Percentiles rank a stretch among this genome's conserved stretches.
phyloP scores from a whole-genome alignment of 2,797 vertebrate genomes.

The Lithobates pipiens region DNA sequence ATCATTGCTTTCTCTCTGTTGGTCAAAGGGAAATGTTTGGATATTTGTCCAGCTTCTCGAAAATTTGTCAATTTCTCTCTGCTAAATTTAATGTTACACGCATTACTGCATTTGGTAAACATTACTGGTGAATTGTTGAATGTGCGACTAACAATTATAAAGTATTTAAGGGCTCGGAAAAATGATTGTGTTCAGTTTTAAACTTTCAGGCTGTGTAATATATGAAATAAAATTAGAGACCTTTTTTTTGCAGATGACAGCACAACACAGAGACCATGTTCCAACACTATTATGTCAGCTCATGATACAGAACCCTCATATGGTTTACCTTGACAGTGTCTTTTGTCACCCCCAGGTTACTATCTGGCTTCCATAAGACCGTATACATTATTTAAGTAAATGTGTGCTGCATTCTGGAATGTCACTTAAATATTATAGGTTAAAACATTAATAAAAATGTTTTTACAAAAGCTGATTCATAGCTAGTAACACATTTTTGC shows the following conservation, averaged over 20 bases:
- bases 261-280: constrained; percentile 36
- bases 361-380: constrained; percentile 22
- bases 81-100: too few species aligned
- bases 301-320: constrained; percentile 34
- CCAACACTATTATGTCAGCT: constrained; percentile 38
- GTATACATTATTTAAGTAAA: constrained; percentile 40
- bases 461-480: constrained; percentile 14
- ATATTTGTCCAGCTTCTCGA: too few species aligned
- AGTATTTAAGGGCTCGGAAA: neutral
- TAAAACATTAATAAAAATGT: constrained; percentile 10
- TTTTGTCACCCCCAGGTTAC: constrained; percentile 42
- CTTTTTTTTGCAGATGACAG: constrained; percentile 31
- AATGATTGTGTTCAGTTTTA: neutral
- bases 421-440: constrained; percentile 30
- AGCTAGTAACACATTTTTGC: neutral
- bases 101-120: too few species aligned
- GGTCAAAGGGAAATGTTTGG: too few species aligned
- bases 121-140: too few species aligned
- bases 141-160: neutral
- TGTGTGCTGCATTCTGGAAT: constrained; percentile 41
- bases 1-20: too few species aligned
- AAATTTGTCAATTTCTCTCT: too few species aligned
- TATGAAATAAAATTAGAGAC: constrained; percentile 6
- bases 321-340: constrained; percentile 34
- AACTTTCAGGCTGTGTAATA: neutral